These are phyloP conservation scores for Dysdera silvatica DNA, from an alignment of 1,140 invertebrate genomes.

Conservation along the genomic window DNA sequence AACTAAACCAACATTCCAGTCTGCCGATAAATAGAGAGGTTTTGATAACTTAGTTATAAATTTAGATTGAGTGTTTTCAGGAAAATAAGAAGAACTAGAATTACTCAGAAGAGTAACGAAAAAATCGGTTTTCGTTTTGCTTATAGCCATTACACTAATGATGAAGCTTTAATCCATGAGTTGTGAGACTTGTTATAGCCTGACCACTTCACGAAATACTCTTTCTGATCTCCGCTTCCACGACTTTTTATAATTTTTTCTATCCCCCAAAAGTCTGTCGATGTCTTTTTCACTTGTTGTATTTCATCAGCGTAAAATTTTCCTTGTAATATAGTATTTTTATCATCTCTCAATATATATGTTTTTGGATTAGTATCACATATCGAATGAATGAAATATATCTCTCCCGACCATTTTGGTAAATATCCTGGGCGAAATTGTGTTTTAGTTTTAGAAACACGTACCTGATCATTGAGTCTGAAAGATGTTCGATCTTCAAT, in stretches of 20 bases:
- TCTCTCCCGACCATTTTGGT: no score
- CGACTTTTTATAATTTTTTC: not conserved
- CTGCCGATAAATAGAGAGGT: no score
- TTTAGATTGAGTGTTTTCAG: not conserved
- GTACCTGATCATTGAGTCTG: no score
- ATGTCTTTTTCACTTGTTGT: not conserved
- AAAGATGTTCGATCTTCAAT: no score
- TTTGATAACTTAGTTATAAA: no score
- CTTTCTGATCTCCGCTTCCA: not conserved
- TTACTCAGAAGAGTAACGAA: constrained; percentile 7
- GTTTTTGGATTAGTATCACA: not conserved
- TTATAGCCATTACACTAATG: no score
- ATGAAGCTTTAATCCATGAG: constrained; percentile 13
- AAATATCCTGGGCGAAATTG: no score
- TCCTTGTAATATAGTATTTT: constrained; percentile 3
- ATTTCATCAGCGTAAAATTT: constrained; percentile 19
- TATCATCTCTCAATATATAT: constrained; percentile 18
- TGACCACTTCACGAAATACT: constrained; percentile 7
- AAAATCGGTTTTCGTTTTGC: constrained; percentile 4
- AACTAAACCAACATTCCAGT: no score
- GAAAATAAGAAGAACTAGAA: constrained; percentile 5
- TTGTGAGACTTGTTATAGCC: not conserved
- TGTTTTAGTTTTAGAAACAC: no score
- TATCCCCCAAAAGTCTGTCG: not conserved
- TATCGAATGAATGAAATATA: no score